These are phyloP conservation scores for Girardia tigrina DNA, from an alignment of 2,888 invertebrate genomes.

Conservation along the genomic window DNA sequence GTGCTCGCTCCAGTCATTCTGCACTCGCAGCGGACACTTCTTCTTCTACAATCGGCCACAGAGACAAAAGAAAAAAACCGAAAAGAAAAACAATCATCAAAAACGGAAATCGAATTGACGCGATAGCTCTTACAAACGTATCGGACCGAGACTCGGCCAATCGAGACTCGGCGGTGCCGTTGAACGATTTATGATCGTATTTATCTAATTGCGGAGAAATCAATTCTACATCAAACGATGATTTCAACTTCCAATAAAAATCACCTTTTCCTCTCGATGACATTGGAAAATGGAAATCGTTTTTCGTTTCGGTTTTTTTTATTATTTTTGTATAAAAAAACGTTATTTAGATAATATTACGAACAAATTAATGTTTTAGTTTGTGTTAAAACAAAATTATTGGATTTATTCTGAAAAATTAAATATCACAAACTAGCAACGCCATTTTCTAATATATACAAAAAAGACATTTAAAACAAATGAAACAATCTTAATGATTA, in stretches of 20 bases:
- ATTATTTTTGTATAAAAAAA: neutral
- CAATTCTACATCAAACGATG: too few relatives aligned
- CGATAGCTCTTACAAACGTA: neutral
- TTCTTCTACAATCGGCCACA: neutral
- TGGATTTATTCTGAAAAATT: neutral
- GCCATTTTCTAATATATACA: conserved; percentile 20
- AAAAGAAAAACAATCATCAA: too few relatives aligned
- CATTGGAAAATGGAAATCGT: neutral
- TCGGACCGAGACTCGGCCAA: neutral
- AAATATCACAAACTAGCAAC: conserved; percentile 23
- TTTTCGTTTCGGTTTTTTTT: neutral
- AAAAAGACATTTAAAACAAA: neutral
- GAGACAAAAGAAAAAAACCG: too few relatives aligned
- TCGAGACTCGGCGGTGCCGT: neutral
- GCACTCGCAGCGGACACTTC: neutral
- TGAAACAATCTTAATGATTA: too few relatives aligned
- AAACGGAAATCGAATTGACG: too few relatives aligned
- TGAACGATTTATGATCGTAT: conserved; percentile 19
- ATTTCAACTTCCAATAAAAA: too few relatives aligned
- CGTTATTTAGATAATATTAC: too few relatives aligned
- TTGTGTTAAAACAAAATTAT: conserved; percentile 10
- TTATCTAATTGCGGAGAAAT: too few relatives aligned
- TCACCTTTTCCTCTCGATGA: neutral
- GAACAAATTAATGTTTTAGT: too few relatives aligned
- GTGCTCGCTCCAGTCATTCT: conserved; percentile 87